Conservation (phyloP, 2,797 vertebrate species). For the Diceros bicornis region DNA sequence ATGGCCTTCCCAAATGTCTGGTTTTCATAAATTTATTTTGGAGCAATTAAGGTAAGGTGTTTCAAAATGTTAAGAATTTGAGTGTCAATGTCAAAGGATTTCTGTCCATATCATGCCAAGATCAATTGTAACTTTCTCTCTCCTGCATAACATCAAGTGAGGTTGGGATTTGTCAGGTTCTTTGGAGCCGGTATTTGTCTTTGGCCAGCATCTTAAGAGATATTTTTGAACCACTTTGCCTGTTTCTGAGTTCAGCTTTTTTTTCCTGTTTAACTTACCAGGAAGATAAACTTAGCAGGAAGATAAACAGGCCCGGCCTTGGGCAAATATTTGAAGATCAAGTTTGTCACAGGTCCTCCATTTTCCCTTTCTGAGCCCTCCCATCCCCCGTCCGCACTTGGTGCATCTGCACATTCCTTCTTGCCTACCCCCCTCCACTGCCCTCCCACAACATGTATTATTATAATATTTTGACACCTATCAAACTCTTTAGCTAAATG, state of each 20-base stretch:
- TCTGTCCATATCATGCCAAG: background rate
- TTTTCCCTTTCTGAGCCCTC: background rate
- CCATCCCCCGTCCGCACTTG: too few species aligned
- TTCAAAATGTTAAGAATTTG: conserved; percentile 45
- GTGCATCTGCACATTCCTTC: background rate
- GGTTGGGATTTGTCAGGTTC: background rate
- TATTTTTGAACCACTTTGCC: background rate
- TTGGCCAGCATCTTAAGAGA: background rate
- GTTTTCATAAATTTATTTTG: conserved; percentile 51
- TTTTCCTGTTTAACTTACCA: background rate
- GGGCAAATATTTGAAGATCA: conserved; percentile 24
- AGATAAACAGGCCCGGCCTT: background rate
- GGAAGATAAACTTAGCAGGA: background rate
- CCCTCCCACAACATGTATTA: background rate
- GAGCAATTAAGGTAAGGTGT: background rate
- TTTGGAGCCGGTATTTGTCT: background rate
- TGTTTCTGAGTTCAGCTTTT: conserved; percentile 25
- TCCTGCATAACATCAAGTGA: background rate
- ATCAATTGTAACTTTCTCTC: conserved; percentile 24
- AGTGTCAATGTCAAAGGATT: background rate
- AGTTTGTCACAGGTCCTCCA: background rate
- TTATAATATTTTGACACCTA: background rate
- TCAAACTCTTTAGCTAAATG: conserved; percentile 37
- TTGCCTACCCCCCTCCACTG: background rate
- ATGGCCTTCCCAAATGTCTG: background rate